phyloP scores from a whole-genome alignment of 1,140 invertebrate species.

The Aricia agestis region DNA sequence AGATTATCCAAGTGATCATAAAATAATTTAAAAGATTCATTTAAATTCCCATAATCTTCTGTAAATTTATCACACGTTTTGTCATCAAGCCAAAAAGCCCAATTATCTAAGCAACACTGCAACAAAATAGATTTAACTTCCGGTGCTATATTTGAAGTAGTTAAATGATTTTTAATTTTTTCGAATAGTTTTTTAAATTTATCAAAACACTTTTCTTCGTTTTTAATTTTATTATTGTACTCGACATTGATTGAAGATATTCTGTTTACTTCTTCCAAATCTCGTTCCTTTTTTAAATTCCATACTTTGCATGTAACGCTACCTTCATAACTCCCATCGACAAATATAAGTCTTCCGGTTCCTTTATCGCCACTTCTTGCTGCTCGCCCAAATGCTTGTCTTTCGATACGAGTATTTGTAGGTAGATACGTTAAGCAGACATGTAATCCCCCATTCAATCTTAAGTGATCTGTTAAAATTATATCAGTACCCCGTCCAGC shows the following conservation, averaged over 20 bases:
- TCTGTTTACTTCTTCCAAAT: constrained; percentile 13
- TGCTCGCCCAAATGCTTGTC: constrained; percentile 20
- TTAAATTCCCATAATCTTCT: not conserved
- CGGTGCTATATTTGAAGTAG: constrained; percentile 2
- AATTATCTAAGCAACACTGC: constrained; percentile 23
- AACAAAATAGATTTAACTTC: constrained; percentile 16
- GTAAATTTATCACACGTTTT: not conserved
- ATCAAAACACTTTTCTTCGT: constrained; percentile 21
- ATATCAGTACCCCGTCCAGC: constrained; percentile 23
- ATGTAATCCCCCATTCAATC: constrained; percentile 8
- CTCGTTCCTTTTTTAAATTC: constrained; percentile 22
- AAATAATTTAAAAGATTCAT: constrained; percentile 9
- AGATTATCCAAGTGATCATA: constrained; percentile 1
- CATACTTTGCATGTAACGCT: constrained; percentile 12
- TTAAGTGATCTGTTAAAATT: constrained; percentile 15
- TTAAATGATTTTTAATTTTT: constrained; percentile 15
- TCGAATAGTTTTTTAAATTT: constrained; percentile 18
- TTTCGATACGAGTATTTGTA: constrained; percentile 18
- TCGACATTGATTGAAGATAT: constrained; percentile 18
- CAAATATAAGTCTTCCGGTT: constrained; percentile 17
- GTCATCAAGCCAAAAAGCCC: constrained; percentile 22
- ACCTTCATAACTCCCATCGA: not conserved
- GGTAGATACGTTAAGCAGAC: constrained; percentile 18
- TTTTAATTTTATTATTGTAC: constrained; percentile 17
- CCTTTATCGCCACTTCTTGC: constrained; percentile 18